Percentiles rank a stretch among this genome's conserved stretches.
These are phyloP conservation scores for Campoplex nolae DNA, from an alignment of 2,888 invertebrate genomes.

Conservation along the genomic window DNA sequence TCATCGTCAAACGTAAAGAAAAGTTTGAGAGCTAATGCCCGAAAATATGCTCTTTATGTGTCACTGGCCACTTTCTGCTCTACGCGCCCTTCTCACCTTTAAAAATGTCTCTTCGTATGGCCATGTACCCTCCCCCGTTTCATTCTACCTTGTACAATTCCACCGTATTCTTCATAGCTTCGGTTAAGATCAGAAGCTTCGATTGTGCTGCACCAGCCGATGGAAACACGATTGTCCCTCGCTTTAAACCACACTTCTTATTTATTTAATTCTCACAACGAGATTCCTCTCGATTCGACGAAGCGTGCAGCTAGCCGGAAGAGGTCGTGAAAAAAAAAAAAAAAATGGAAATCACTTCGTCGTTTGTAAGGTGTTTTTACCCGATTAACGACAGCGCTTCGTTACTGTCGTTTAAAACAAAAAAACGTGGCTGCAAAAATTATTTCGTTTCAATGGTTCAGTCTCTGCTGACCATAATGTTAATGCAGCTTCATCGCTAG, in stretches of 20 bases:
- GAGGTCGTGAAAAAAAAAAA: constrained; percentile 10
- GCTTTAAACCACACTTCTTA: constrained; percentile 8
- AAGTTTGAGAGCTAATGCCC: constrained; percentile 77
- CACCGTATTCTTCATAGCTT: neutral
- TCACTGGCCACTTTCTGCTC: constrained; percentile 83
- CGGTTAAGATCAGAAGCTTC: constrained; percentile 51
- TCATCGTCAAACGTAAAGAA: constrained; percentile 49
- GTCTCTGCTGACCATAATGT: neutral
- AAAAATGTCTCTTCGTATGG: constrained; percentile 26
- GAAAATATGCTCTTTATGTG: constrained; percentile 84
- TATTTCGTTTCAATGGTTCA: neutral
- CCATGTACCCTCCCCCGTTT: neutral
- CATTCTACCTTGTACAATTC: constrained; percentile 6
- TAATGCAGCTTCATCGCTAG: too few species aligned
- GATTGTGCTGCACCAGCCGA: constrained; percentile 63
- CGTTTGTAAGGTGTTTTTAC: constrained; percentile 33
- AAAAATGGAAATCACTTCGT: constrained; percentile 9
- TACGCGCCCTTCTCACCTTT: constrained; percentile 70
- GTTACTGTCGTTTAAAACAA: too few species aligned
- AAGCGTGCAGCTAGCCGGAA: constrained; percentile 30
- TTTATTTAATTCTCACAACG: constrained; percentile 31
- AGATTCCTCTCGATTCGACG: constrained; percentile 42
- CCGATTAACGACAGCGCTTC: constrained; percentile 30
- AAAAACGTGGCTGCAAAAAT: neutral
- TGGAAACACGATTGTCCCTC: constrained; percentile 23